Conservation (phyloP, 2,797 vertebrate species). For the Fratercula arctica region DNA sequence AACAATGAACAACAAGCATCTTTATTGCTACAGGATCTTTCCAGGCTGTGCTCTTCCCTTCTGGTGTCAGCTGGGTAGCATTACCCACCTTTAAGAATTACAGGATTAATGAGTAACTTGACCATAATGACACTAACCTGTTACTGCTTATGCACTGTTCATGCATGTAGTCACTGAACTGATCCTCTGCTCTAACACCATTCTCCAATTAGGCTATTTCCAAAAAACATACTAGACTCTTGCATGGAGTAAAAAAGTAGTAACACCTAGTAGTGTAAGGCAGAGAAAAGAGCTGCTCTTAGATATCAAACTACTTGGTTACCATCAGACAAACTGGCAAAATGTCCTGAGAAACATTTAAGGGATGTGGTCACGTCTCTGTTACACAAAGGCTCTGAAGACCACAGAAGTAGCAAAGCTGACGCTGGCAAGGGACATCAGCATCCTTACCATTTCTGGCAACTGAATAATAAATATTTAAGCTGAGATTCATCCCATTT, state of each 20-base stretch:
- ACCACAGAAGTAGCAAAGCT: neutral
- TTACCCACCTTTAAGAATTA: neutral
- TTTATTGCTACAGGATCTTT: neutral
- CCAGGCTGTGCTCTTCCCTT: neutral
- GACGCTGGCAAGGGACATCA: neutral
- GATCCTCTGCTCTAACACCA: neutral
- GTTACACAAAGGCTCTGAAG: neutral
- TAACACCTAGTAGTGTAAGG: neutral
- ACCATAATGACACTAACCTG: neutral
- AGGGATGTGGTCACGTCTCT: neutral
- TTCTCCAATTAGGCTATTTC: neutral
- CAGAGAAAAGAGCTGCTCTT: neutral
- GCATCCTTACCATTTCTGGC: neutral
- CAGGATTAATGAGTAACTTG: neutral
- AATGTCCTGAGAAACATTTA: neutral
- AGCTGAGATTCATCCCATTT: neutral
- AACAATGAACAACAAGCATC: neutral
- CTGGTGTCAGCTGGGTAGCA: neutral
- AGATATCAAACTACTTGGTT: neutral
- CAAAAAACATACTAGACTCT: rapidly evolving
- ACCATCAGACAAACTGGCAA: neutral
- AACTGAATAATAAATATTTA: neutral
- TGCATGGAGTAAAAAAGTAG: neutral
- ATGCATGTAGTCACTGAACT: neutral
- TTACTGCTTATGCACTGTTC: neutral